Evolutionary conservation across 2,113 vertebrate genomes (phyloP), one percentile per base, ranked within the genome.

Genomic region (Ceuthmochares aereus): DNA sequence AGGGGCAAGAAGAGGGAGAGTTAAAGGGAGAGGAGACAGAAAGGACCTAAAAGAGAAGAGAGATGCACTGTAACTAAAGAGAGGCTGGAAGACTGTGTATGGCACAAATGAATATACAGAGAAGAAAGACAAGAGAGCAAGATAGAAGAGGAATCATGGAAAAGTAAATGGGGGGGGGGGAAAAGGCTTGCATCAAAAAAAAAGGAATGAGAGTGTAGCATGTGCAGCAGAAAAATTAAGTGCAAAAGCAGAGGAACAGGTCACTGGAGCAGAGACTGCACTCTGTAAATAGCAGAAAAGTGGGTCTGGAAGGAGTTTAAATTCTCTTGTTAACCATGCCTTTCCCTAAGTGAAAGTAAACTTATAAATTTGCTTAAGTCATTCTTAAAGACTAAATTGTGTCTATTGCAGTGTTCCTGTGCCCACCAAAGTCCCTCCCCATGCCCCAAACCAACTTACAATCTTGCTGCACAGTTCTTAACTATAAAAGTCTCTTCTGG

Each of bases 1-100:
- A 1, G 0, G 13, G 8, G 12, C 3, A 77, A 62, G 14, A 66
- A n/a, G 29, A 29, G 11, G 52, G 14, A 84, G 13, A 10, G 4
- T 51, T 83, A 42, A 68, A 76, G 18, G 14, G 47, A 58, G 19
- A 86, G 18, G 36, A 66, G 42, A 58, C 7, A 73, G 29, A 72
- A 84, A 20, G 11, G 21, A 43, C 1, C 8, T 68, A 17, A 66
- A 42, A 76, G 9, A 64, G 23, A 72, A 70, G 9, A 5, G 14
- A 60, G 14, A 49, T 74, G 29, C 7, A 4, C 30, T 54, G 29
- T 47, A 29, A 14, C 9, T 55, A 49, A 73, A 73, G 18, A 88
- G 20, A 92, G 52, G 47, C 8, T 58, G 54, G 40, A 83, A 74
- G 18, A 17, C 5, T 63, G 34, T 60, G 25, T 52, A 27, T 49